Conservation (phyloP, 2,113 vertebrate genomes). For the Urocitellus parryii region DNA sequence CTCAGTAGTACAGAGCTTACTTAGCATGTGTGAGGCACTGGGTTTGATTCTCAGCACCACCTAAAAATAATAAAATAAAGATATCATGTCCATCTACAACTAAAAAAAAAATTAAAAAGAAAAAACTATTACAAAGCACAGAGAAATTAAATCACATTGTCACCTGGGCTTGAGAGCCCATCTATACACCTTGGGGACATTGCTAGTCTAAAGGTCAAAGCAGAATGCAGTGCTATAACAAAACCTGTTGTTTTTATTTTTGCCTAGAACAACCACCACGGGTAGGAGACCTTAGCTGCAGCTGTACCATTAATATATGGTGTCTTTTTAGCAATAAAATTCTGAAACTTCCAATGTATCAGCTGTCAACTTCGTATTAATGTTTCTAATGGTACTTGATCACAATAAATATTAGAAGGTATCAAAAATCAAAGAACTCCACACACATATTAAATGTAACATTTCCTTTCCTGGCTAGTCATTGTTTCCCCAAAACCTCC, state of each 20-base stretch:
- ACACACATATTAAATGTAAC: background rate
- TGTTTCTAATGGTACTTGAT: background rate
- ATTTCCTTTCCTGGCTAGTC: background rate
- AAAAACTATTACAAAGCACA: background rate
- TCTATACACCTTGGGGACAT: background rate
- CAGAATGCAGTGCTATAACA: background rate
- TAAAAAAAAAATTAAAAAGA: background rate
- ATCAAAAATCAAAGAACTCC: background rate
- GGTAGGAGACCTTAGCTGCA: rapidly evolving
- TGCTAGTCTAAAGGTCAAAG: background rate
- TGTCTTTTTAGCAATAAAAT: background rate
- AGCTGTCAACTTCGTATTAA: background rate
- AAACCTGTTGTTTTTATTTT: rapidly evolving
- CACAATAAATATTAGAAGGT: background rate
- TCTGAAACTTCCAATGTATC: background rate
- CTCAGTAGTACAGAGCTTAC: too few species aligned
- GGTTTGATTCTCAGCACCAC: too few species aligned
- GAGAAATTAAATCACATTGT: background rate
- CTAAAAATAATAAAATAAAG: too few species aligned
- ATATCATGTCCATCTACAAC: too few species aligned
- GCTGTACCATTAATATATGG: too few species aligned
- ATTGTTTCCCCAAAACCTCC: background rate
- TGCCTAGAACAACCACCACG: rapidly evolving
- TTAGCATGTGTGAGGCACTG: too few species aligned
- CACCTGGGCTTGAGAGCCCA: rapidly evolving